Evolutionary conservation across 2,113 vertebrate genomes (phyloP), one percentile per base, ranked within the genome.

Genomic region (Cochlearius cochlearius): DNA sequence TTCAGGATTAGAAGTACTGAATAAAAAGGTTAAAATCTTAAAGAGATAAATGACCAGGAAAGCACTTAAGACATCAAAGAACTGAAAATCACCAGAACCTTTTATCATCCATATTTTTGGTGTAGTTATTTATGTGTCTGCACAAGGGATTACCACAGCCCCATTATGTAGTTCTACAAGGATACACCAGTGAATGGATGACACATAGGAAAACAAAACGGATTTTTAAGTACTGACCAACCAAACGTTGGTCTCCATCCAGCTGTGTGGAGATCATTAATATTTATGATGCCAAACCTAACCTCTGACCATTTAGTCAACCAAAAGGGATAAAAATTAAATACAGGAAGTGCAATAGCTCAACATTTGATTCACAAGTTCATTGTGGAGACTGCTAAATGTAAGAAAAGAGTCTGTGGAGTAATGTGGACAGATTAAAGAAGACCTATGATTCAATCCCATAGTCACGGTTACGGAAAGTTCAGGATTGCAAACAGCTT

Each of bases 141-240:
- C n/a, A 62, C 15, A 49, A 74, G 60, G 52, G 38, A 52, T 86
- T 75, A 67, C 34, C 9, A 47, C 20, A 81, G 30, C 10, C n/a
- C 9, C 22, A 17, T 38, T 52, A 39, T 0, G 0, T 7, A 38
- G 16, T 14, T 60, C 30, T 86, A 29, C 58, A 75, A 11, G 59
- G 67, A 76, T 18, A 60, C 58, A 62, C 10, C 53, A 76, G 39
- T n/a, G 53, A 76, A 73, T 60, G 45, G n/a, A 56, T 82, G 53
- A 71, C 39, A 86, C 34, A 73, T 1, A 59, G 25, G 23, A 88
- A 63, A 81, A 75, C 4, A 85, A 90, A 71, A 2, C 41, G 22
- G 12, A 47, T 41, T 90, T 90, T 88, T 30, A 78, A 68, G 34
- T 68, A 34, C 32, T 36, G 52, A 41, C 38, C 38, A 78, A 17